Evolutionary conservation across 2,113 vertebrate genomes (phyloP).

Genomic region (Pangasianodon hypophthalmus): DNA sequence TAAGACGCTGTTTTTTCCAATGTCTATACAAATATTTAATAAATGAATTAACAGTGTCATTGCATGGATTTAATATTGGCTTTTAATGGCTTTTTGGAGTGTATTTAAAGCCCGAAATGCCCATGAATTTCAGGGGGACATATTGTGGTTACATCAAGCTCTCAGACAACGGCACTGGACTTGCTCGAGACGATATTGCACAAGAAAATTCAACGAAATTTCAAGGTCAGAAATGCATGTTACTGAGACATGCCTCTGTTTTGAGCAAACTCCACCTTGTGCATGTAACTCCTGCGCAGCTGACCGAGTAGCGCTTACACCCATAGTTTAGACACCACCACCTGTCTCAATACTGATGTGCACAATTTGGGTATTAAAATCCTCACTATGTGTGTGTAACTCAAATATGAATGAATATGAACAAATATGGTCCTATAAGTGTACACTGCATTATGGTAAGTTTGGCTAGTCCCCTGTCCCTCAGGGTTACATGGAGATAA

Average conservation of each 20-base stretch:
- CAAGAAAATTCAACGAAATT: not conserved
- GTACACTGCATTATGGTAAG: not conserved
- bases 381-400: not conserved
- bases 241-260: not conserved
- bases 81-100: not conserved
- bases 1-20: not conserved
- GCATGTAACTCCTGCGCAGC: not conserved
- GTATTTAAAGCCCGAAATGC: not conserved
- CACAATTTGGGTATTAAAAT: not conserved
- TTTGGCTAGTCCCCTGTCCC: not conserved
- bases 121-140: not conserved
- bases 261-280: not conserved
- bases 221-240: not conserved
- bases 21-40: not conserved
- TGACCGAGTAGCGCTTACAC: not conserved
- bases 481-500: not conserved
- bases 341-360: not conserved
- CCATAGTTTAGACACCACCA: not conserved
- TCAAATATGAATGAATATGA: not conserved
- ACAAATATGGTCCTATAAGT: not conserved
- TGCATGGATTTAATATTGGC: not conserved
- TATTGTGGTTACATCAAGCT: not conserved
- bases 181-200: not conserved
- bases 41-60: not conserved
- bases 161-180: not conserved